A percentile compares a stretch with the other conserved stretches of the same genome.
These are phyloP conservation scores for Heliocidaris tuberculata DNA, from an alignment of 35 echinoderm and acorn worm species.

Conservation along the genomic window DNA sequence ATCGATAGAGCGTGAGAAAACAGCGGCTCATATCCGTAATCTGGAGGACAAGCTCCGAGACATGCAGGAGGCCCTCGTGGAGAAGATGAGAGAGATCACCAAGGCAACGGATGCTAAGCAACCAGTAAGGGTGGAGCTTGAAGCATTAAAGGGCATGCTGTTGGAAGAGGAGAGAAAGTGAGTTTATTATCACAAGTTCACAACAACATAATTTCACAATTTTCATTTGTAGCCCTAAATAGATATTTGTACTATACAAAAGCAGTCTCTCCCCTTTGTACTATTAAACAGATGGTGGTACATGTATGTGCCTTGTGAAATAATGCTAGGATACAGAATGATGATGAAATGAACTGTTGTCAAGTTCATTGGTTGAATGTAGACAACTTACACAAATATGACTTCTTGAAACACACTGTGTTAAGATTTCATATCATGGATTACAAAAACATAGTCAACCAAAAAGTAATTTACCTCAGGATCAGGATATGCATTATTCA, in stretches of 20 bases:
- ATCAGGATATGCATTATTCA: no score
- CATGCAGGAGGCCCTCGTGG: slow-evolving; percentile 83
- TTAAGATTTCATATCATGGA: no score
- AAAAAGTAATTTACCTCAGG: no score
- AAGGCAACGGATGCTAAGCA: slow-evolving; percentile 81
- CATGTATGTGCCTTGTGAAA: no score
- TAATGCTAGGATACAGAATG: no score
- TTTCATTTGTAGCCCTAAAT: neutral
- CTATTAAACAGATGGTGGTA: neutral
- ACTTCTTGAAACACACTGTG: no score
- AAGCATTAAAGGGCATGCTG: slow-evolving; percentile 80
- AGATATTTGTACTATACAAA: neutral
- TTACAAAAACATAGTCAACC: no score
- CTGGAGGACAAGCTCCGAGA: slow-evolving; percentile 87
- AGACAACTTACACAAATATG: no score
- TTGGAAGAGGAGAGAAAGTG: slow-evolving; percentile 95
- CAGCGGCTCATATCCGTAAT: slow-evolving; percentile 74
- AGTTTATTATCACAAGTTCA: slow-evolving; percentile 29
- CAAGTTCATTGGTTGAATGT: no score
- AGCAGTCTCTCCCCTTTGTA: neutral
- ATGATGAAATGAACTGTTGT: no score
- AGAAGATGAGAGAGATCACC: slow-evolving; percentile 93
- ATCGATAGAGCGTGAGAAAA: slow-evolving; percentile 56
- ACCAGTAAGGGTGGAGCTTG: slow-evolving; percentile 92
- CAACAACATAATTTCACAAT: neutral